phyloP scores from a whole-genome alignment of 2,113 vertebrate genomes.

The Natator depressus region DNA sequence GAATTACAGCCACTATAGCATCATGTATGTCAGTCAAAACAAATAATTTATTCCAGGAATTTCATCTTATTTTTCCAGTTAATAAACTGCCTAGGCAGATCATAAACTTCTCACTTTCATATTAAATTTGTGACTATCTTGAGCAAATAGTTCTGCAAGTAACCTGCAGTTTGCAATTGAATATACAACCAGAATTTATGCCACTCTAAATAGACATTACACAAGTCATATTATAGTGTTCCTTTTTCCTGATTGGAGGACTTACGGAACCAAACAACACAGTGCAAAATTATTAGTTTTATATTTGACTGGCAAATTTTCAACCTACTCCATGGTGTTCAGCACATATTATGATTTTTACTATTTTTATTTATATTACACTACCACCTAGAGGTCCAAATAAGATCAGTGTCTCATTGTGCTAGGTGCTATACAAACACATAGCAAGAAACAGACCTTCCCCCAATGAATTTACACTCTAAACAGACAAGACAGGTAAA shows the following conservation, averaged over 20 bases:
- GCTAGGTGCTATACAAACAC: background rate
- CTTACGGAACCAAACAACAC: background rate
- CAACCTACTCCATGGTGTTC: background rate
- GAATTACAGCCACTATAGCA: background rate
- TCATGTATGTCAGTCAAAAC: background rate
- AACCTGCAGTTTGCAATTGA: background rate
- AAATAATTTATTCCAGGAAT: background rate
- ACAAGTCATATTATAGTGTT: background rate
- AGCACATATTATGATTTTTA: background rate
- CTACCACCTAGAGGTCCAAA: background rate
- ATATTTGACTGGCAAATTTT: background rate
- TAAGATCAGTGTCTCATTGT: background rate
- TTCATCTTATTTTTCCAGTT: constrained; percentile 11
- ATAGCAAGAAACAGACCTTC: background rate
- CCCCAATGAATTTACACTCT: background rate
- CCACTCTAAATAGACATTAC: background rate
- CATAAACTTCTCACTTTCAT: background rate
- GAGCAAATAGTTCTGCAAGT: background rate
- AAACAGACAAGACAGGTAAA: background rate
- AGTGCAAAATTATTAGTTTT: background rate
- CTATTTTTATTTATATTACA: background rate
- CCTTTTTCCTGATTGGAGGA: background rate
- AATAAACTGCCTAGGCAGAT: constrained; percentile 44
- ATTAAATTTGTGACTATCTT: background rate
- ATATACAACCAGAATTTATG: background rate